Percentiles rank a stretch among this genome's conserved stretches.
These are phyloP conservation scores for Ptychochromis oligacanthus DNA, from an alignment of 2,113 vertebrate species.

Conservation along the genomic window DNA sequence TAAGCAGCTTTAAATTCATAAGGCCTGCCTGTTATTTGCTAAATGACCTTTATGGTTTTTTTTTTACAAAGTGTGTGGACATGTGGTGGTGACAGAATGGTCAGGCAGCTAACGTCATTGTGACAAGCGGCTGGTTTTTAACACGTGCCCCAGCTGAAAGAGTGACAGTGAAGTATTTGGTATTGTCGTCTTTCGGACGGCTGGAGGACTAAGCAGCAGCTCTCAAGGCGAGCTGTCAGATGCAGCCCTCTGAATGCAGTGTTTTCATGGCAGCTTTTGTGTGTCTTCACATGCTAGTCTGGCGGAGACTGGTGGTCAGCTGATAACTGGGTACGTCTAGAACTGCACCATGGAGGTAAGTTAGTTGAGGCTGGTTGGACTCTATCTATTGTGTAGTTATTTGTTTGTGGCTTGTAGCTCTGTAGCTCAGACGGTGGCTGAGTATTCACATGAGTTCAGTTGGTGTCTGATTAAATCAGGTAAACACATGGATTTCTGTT, in stretches of 20 bases:
- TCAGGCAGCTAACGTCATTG: conserved; percentile 38
- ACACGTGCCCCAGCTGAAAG: conserved; percentile 31
- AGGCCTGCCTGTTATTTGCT: conserved; percentile 61
- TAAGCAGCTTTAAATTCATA: conserved; percentile 73
- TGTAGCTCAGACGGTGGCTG: neutral
- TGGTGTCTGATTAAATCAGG: neutral
- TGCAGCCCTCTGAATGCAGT: conserved; percentile 44
- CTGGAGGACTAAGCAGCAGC: conserved; percentile 20
- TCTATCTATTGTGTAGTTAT: neutral
- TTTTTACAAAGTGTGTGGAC: conserved; percentile 25
- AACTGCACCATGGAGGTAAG: conserved; percentile 77
- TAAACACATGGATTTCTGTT: neutral
- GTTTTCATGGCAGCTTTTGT: conserved; percentile 37
- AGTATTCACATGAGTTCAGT: neutral
- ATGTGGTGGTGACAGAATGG: conserved; percentile 52
- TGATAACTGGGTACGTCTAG: conserved; percentile 17
- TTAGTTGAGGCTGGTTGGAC: neutral
- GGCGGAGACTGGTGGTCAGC: conserved; percentile 38
- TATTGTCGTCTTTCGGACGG: conserved; percentile 10
- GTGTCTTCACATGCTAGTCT: conserved; percentile 46
- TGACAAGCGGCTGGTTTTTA: conserved; percentile 26
- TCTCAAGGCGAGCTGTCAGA: conserved; percentile 51
- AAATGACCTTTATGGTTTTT: conserved; percentile 39
- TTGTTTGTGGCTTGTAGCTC: neutral
- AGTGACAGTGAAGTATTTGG: conserved; percentile 34